Conservation (phyloP, 2,113 vertebrate species). For the Pangasianodon hypophthalmus region DNA sequence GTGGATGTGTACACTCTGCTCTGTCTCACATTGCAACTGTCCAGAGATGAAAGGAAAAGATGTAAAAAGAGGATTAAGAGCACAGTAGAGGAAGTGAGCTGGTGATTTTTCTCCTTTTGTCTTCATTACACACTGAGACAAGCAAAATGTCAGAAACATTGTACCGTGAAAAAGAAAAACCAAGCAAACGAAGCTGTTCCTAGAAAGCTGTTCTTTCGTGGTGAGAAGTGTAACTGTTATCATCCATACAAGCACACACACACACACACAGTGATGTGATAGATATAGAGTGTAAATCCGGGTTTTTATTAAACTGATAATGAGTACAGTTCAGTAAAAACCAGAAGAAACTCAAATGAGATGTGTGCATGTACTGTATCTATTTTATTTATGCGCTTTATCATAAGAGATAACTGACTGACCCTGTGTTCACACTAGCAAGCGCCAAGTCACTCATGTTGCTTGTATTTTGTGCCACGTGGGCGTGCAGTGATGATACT, state of each 20-base stretch:
- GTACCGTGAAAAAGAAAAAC: neutral
- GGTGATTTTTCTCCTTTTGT: neutral
- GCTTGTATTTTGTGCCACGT: neutral
- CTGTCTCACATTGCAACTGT: neutral
- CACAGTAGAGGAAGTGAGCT: neutral
- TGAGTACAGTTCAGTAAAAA: neutral
- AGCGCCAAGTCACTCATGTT: no score
- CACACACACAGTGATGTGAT: no score
- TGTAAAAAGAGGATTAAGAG: neutral
- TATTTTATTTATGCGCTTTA: neutral
- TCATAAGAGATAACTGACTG: neutral
- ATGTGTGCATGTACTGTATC: neutral
- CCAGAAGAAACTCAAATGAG: neutral
- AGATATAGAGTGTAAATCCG: no score
- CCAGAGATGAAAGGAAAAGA: neutral
- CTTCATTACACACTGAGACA: neutral
- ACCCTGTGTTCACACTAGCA: no score
- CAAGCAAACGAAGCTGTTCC: neutral
- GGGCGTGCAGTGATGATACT: neutral
- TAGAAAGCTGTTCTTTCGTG: neutral
- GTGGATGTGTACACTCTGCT: neutral
- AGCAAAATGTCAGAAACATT: neutral
- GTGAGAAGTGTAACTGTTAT: neutral
- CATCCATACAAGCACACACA: neutral
- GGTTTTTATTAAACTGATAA: neutral